Conservation (phyloP, 2,113 vertebrate species). For the Sus scrofa region DNA sequence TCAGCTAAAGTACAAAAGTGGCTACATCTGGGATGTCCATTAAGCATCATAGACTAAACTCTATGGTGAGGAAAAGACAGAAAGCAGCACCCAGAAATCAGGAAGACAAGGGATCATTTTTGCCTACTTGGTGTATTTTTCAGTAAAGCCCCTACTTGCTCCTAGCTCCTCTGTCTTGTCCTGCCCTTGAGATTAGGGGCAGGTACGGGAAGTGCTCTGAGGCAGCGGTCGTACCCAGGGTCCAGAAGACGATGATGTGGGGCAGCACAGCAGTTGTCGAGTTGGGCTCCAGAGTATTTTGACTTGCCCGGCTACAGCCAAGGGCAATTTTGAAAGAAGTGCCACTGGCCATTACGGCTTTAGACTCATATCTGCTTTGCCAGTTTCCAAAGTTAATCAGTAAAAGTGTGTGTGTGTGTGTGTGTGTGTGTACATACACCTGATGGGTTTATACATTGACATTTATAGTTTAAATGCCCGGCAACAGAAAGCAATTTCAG, state of each 20-base stretch:
- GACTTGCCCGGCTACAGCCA: not conserved
- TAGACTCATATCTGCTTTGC: not conserved
- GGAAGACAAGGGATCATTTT: not conserved
- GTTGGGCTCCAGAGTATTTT: not conserved
- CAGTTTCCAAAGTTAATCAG: conserved; percentile 16
- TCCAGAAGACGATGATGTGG: not conserved
- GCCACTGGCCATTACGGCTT: not conserved
- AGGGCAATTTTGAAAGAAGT: not conserved
- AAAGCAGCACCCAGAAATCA: not conserved
- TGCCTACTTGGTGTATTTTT: not conserved
- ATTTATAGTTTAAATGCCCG: not conserved
- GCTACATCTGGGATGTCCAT: not conserved
- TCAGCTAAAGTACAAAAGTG: not conserved
- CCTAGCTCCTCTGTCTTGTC: not conserved
- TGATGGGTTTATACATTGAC: not conserved
- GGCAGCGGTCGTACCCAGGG: not conserved
- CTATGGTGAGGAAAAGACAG: not conserved
- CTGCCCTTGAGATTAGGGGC: not conserved
- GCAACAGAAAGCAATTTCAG: not conserved
- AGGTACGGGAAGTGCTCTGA: not conserved
- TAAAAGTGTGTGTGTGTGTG: not conserved
- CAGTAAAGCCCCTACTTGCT: not conserved
- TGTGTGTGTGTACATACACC: not conserved
- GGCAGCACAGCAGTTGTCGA: not conserved
- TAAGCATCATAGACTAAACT: not conserved